Evolutionary conservation across 2,888 invertebrate species (phyloP).

Genomic region (Xanthorhoe designata): DNA sequence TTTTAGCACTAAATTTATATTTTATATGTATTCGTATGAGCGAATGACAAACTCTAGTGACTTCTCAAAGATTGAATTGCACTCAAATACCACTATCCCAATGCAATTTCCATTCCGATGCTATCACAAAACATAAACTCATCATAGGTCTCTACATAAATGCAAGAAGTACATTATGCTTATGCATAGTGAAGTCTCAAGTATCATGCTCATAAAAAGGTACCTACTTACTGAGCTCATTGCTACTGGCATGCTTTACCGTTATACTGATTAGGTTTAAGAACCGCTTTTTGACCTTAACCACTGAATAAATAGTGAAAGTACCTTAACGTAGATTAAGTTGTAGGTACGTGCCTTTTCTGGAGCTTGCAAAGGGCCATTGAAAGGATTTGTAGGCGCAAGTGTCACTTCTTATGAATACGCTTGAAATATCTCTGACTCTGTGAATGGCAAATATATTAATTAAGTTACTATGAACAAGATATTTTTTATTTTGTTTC

Average conservation of each 20-base stretch:
- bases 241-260: constrained; percentile 27
- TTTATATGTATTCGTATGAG: no score
- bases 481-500: not conserved
- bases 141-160: not conserved
- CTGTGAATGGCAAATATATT: not conserved
- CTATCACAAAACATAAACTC: not conserved
- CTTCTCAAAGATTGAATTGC: no score
- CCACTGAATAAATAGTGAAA: no score
- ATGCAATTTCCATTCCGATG: not conserved
- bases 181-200: not conserved
- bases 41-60: no score
- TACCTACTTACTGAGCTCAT: constrained; percentile 10
- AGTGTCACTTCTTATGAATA: no score
- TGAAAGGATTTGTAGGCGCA: not conserved
- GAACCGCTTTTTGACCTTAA: constrained; percentile 24
- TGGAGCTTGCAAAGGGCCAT: not conserved
- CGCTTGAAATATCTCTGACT: no score
- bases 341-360: constrained; percentile 5
- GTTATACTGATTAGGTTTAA: constrained; percentile 25
- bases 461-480: no score
- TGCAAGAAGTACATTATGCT: constrained; percentile 21
- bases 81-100: not conserved
- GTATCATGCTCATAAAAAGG: constrained; percentile 16
- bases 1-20: no score
- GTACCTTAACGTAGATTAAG: constrained; percentile 9